Evolutionary conservation across 2,888 invertebrate genomes (phyloP).

Genomic region (Andrena chrysosceles): DNA sequence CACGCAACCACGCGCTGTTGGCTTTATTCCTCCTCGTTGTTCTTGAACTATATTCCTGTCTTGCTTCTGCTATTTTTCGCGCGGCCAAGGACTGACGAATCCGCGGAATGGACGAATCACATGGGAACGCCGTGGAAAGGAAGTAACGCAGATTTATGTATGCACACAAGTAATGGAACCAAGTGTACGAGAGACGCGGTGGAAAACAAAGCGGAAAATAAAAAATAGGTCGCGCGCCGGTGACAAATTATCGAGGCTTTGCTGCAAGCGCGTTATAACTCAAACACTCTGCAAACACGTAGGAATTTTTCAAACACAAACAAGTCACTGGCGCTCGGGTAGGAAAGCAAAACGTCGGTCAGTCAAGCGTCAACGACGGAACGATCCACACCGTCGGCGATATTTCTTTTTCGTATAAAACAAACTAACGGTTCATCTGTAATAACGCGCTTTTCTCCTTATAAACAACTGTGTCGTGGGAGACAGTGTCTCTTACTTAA

Average conservation of each 20-base stretch:
- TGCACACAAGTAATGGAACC: conserved; percentile 33
- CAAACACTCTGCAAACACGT: conserved; percentile 22
- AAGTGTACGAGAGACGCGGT: neutral
- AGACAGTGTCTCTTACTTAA: neutral
- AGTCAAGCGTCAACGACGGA: conserved; percentile 3
- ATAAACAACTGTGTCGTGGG: neutral
- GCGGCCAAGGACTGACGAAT: conserved; percentile 12
- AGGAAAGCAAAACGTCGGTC: conserved; percentile 34
- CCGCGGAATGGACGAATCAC: conserved; percentile 17
- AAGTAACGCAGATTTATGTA: conserved; percentile 41
- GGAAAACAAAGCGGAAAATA: conserved; percentile 9
- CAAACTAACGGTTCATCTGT: neutral
- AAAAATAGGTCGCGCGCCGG: conserved; percentile 30
- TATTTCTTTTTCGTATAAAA: conserved; percentile 6
- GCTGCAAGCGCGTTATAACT: conserved; percentile 34
- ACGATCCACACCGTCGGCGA: conserved; percentile 13
- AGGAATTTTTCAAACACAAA: conserved; percentile 49
- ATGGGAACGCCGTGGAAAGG: conserved; percentile 26
- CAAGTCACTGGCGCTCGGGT: conserved; percentile 7
- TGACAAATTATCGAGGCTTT: conserved; percentile 47
- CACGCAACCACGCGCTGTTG: neutral
- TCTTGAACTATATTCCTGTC: neutral
- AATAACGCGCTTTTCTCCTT: neutral
- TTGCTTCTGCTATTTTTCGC: neutral
- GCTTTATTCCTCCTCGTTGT: neutral